Evolutionary conservation across 2,797 vertebrate species (phyloP).

Genomic region (Psittacula derbiana): DNA sequence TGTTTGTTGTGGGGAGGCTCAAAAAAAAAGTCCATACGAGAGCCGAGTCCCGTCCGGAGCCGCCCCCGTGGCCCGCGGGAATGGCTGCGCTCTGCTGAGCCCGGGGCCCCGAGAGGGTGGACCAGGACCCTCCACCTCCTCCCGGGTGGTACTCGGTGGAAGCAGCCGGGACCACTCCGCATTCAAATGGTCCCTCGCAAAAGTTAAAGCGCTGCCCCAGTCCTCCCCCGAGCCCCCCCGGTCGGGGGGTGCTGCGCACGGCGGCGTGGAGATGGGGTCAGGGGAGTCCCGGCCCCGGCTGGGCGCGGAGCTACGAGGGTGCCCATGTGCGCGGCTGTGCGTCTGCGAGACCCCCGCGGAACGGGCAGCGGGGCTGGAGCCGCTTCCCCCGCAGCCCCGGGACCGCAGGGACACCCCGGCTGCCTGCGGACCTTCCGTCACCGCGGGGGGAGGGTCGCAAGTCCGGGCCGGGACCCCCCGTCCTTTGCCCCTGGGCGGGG

Average conservation of each 20-base stretch:
- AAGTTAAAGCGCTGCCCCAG: slow-evolving; percentile 19
- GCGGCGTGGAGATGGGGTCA: background rate
- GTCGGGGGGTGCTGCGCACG: background rate
- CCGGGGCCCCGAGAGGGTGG: background rate
- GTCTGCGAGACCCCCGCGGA: background rate
- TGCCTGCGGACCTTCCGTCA: background rate
- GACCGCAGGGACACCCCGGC: background rate
- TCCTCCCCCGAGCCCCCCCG: background rate
- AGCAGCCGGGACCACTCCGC: background rate
- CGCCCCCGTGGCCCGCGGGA: background rate
- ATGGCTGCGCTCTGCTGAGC: background rate
- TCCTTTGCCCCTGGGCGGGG: background rate
- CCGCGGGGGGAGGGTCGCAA: background rate
- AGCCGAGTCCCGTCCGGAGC: background rate
- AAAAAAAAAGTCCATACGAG: background rate
- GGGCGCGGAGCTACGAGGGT: background rate
- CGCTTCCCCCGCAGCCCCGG: background rate
- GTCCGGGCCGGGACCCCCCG: background rate
- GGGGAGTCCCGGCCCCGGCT: background rate
- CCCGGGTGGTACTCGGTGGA: background rate
- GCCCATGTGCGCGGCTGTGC: background rate
- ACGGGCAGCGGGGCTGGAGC: background rate
- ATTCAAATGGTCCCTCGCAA: background rate
- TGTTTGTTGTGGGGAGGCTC: background rate
- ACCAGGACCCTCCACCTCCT: background rate